phyloP scores from a whole-genome alignment of 92 coral and sea anemone species.

The Porites lobata region DNA sequence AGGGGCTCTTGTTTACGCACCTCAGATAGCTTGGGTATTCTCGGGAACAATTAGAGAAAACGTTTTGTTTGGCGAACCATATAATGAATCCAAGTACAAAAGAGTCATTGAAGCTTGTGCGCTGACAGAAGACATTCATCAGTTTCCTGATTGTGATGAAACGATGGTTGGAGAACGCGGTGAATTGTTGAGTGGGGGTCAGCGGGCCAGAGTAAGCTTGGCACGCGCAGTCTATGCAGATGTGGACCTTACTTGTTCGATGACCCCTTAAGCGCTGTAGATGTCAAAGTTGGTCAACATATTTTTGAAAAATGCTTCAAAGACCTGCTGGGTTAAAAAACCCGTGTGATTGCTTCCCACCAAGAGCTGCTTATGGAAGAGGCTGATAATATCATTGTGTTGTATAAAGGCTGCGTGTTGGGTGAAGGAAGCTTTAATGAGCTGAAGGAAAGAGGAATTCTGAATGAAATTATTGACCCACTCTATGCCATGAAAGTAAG shows the following conservation, averaged over 20 bases:
- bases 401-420: background rate
- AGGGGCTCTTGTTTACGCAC: background rate
- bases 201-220: slow-evolving; percentile 21
- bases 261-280: slow-evolving; percentile 30
- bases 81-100: background rate
- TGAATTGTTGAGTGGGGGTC: slow-evolving; percentile 17
- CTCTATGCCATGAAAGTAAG: background rate
- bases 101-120: slow-evolving; percentile 8
- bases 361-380: background rate
- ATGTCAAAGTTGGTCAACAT: slow-evolving; percentile 3
- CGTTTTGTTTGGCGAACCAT: background rate
- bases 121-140: background rate
- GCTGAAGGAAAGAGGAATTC: background rate
- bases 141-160: background rate
- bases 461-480: background rate
- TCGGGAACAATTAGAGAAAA: slow-evolving; percentile 9
- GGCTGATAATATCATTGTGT: background rate
- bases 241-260: slow-evolving; percentile 8
- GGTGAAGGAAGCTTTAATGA: background rate
- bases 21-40: slow-evolving; percentile 14
- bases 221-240: slow-evolving; percentile 24
- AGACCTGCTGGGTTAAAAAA: background rate
- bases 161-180: slow-evolving; percentile 8
- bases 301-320: slow-evolving; percentile 7
- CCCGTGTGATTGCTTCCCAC: background rate